Evolutionary conservation across 2,113 vertebrate genomes (phyloP).

Genomic region (Serilophus lunatus): DNA sequence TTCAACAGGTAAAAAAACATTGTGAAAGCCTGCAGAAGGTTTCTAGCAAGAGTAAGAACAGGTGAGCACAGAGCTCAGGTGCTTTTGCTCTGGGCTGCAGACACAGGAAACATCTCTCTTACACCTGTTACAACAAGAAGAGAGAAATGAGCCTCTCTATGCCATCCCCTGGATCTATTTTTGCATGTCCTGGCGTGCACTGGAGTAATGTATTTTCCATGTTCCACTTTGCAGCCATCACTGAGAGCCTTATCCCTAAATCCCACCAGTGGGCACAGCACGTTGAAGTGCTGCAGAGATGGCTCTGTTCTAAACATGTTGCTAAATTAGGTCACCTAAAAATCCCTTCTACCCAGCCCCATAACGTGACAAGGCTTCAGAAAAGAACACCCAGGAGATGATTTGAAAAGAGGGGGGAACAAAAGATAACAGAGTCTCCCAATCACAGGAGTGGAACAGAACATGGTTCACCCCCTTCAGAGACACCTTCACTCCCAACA

Average conservation of each 20-base stretch:
- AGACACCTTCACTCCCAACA: neutral
- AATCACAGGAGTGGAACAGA: neutral
- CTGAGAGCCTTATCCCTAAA: neutral
- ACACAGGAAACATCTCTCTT: neutral
- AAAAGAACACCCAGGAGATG: neutral
- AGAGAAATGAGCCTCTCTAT: neutral
- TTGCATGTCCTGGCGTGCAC: neutral
- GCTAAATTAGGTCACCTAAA: neutral
- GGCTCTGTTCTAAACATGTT: neutral
- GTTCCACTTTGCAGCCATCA: neutral
- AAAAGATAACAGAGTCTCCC: rapidly evolving
- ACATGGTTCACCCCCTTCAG: neutral
- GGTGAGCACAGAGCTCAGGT: neutral
- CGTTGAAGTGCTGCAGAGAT: neutral
- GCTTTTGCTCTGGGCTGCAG: neutral
- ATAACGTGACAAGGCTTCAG: neutral
- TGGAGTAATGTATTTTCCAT: conserved; percentile 29
- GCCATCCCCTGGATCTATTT: neutral
- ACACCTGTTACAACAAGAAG: rapidly evolving
- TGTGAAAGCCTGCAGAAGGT: neutral
- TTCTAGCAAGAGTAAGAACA: neutral
- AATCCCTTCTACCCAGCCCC: neutral
- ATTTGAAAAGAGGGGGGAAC: neutral
- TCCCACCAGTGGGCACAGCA: neutral
- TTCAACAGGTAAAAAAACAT: rapidly evolving